Percentiles rank a stretch among this genome's conserved stretches.
These are phyloP conservation scores for Sclerurus mexicanus DNA, from an alignment of 2,113 vertebrate species.

Conservation along the genomic window DNA sequence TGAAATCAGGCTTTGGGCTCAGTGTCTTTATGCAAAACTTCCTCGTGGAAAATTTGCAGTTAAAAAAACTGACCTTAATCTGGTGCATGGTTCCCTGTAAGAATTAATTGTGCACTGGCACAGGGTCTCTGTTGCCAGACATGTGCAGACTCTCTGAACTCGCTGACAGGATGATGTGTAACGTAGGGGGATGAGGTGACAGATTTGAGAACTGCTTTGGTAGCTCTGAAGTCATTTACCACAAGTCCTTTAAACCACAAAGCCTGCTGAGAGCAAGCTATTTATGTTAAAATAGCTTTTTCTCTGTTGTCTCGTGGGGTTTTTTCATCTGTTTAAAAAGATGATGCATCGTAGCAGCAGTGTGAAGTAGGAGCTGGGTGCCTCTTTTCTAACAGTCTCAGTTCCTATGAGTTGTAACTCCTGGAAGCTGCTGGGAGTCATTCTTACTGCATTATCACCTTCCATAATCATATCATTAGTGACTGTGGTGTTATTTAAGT, in stretches of 20 bases:
- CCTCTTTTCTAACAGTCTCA: neutral
- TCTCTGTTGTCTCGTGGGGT: neutral
- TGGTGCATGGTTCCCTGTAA: neutral
- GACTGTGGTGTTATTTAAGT: constrained; percentile 43
- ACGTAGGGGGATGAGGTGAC: neutral
- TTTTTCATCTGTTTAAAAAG: neutral
- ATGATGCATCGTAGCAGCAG: neutral
- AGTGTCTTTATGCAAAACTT: neutral
- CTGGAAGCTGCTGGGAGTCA: constrained; percentile 28
- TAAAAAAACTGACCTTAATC: neutral
- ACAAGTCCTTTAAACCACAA: neutral
- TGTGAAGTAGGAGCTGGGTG: neutral
- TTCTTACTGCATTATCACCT: constrained; percentile 57
- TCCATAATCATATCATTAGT: constrained; percentile 50
- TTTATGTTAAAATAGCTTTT: constrained; percentile 3
- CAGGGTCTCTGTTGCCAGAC: neutral
- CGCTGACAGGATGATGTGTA: neutral
- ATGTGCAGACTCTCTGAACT: neutral
- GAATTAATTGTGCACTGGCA: neutral
- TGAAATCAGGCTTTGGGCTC: neutral
- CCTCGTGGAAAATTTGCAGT: neutral
- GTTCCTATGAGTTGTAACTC: neutral
- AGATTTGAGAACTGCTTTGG: neutral
- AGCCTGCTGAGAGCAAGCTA: neutral
- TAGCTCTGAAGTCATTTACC: neutral